Base-by-base conservation (phyloP, 2,797 vertebrate species). In the Echeneis naucrates region DNA sequence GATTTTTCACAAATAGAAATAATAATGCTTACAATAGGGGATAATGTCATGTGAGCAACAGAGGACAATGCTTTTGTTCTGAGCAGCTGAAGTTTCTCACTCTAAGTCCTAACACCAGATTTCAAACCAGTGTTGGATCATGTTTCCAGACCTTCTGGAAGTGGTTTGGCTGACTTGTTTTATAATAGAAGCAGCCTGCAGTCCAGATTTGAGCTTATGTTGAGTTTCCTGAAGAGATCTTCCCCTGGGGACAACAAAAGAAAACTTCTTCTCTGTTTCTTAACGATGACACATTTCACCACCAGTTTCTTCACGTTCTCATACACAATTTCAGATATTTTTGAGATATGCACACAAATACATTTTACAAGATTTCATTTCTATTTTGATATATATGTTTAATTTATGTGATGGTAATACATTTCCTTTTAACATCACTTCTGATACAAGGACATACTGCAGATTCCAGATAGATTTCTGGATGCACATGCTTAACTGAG, bases 51-150 rank as follows among this genome's bases (percentile, higher is more conserved):
- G 50, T 14, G 26, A 27, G 40, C 12, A 48, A 40, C 56, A 59
- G 57, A 76, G 59, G 50, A 61, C 52, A 72, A 13, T 35, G 65
- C 56, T 40, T 75, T 69, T 58, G 26, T 23, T 55, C 42, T 33
- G 32, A 56, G 53, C 54, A 50, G 37, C 17, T 53, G 3, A 33
- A 45, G 69, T 70, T 80, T 76, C 58, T 62, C 12, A 16, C 37
- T 77, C 37, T 9, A 21, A 24, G 19, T 63, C 65, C 68, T 17
- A 45, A 62, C n/a, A 26, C 35, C 64, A 82, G 76, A 77, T 55
- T 67, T n/a, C 48, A 37, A 74, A 30, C 57, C 23, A 37, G 35
- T 19, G 53, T 35, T 37, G 14, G 58, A 4, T 62, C 56, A 68
- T 76, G 66, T 45, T 37, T 19, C 1, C 56, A 54, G 50, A 67